Base-by-base conservation (phyloP, 2,888 invertebrate species). In the Psylliodes chrysocephalus region DNA sequence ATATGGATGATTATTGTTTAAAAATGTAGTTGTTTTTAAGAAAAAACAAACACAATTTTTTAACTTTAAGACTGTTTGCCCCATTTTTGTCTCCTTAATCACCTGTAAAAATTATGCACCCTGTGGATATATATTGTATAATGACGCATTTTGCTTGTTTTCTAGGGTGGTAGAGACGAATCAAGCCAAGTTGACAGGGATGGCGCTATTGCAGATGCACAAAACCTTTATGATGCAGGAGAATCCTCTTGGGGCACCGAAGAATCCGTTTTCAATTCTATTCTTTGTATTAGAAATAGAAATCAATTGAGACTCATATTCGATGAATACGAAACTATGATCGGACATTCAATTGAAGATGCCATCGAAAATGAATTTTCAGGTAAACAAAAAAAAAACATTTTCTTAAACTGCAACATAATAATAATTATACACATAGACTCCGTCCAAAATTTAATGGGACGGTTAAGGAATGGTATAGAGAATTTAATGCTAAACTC, bases 261-360 rank as follows among this genome's bases (percentile, higher is more conserved):
- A 79, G 94, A 95, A 81, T 92, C 92, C 0, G 87, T 88, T 46
- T 95, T 96, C 84, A 94, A 94, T 81, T 87, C 89, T 62, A 88
- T 95, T 60, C 85, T 96, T 47, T 93, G 93, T 73, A 90, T 92
- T 63, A 89, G 94, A 73, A 92, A 89, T 76, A 87, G 86, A 69
- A 84, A 86, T 5, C 92, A 93, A 76, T 77, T 89, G 49, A 79
- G 83, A 17, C 77, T 82, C 55, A 83, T 87, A 51, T 82, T 82
- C 63, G 85, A 87, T 54, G 91, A 92, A 78, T 94, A 94, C 81
- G 86, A 90, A 68, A 86, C 83, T 77, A 84, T 91, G 67, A 92
- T 92, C 0, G 94, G 94, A 0, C 92, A 93, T 75, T 86, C 89
- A 40, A 88, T 94, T 71, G 91, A 92, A 70, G 87, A 89, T 72